These are phyloP conservation scores for Perognathus longimembris DNA, from an alignment of 2,113 vertebrate genomes.

Conservation along the genomic window DNA sequence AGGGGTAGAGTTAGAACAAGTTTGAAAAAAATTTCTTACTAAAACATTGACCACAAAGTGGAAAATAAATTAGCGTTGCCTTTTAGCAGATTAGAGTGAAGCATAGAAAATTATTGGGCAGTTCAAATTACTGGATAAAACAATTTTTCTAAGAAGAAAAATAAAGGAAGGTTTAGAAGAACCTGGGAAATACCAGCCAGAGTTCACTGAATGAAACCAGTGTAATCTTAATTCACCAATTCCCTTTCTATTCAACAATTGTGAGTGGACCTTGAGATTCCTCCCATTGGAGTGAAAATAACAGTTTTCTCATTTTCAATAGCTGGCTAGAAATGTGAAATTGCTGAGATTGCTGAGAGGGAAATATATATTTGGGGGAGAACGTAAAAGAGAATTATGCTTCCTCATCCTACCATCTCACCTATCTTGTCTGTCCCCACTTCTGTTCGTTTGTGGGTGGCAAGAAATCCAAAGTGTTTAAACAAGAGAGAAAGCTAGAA, in stretches of 20 bases:
- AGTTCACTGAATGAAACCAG: conserved; percentile 15
- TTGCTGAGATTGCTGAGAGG: not conserved
- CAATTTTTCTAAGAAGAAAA: conserved; percentile 5
- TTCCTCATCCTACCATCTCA: not conserved
- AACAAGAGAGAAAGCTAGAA: not conserved
- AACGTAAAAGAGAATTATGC: not conserved
- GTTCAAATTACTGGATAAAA: conserved; percentile 51
- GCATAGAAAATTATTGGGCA: conserved; percentile 39
- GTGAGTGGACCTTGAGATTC: conserved; percentile 22
- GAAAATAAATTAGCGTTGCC: conserved; percentile 41
- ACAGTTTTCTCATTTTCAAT: conserved; percentile 38
- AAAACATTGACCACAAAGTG: conserved; percentile 42
- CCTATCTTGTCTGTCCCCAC: not conserved
- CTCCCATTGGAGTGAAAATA: conserved; percentile 29
- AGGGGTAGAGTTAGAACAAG: not conserved
- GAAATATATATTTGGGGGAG: not conserved
- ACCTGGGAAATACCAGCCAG: conserved; percentile 1
- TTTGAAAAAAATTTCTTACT: not conserved
- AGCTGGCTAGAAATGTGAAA: conserved; percentile 25
- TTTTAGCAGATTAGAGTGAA: conserved; percentile 53
- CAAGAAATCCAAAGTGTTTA: conserved; percentile 6
- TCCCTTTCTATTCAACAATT: conserved; percentile 26
- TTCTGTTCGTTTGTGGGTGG: not conserved
- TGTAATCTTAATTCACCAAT: conserved; percentile 12
- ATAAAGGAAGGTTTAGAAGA: conserved; percentile 31